These are phyloP conservation scores for Limanda limanda DNA, from an alignment of 2,113 vertebrate genomes.

Conservation along the genomic window DNA sequence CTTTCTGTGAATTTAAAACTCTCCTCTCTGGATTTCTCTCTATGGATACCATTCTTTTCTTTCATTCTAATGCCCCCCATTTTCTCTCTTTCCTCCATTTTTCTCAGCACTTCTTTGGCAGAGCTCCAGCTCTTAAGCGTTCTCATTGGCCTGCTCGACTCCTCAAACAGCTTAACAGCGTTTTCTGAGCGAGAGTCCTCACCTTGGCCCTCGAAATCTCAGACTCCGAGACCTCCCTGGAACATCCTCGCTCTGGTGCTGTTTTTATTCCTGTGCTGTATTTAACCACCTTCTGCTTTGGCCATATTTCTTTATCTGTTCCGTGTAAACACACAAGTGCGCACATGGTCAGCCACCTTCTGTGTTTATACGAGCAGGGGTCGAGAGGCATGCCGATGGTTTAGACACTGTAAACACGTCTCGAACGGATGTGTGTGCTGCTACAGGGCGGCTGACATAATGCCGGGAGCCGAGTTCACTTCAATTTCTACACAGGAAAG, in stretches of 20 bases:
- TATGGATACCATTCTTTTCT: slow-evolving; percentile 36
- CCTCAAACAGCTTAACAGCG: slow-evolving; percentile 67
- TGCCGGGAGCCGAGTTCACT: slow-evolving; percentile 58
- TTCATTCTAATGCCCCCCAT: slow-evolving; percentile 9
- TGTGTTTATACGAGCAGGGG: slow-evolving; percentile 65
- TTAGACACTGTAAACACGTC: slow-evolving; percentile 71
- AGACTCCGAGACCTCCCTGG: slow-evolving; percentile 47
- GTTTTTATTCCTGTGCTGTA: slow-evolving; percentile 1
- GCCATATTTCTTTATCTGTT: slow-evolving; percentile 49
- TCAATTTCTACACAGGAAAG: slow-evolving; percentile 44
- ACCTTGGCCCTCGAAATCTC: too few species aligned
- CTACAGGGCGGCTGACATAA: slow-evolving; percentile 68
- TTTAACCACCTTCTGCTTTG: slow-evolving; percentile 42
- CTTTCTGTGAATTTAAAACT: slow-evolving; percentile 30
- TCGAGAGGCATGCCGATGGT: slow-evolving; percentile 56
- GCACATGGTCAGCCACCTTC: slow-evolving; percentile 55
- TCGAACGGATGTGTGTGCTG: slow-evolving; percentile 71
- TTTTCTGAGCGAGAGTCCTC: slow-evolving; percentile 56
- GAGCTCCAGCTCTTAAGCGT: slow-evolving; percentile 41
- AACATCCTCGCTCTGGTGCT: slow-evolving; percentile 19
- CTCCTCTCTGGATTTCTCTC: slow-evolving; percentile 20
- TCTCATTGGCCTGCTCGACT: slow-evolving; percentile 58
- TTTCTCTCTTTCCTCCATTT: slow-evolving; percentile 28
- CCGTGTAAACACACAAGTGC: slow-evolving; percentile 62
- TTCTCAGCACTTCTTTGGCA: slow-evolving; percentile 40